Evolutionary conservation across 1,140 invertebrate genomes (phyloP).

Genomic region (Hyphantria cunea): DNA sequence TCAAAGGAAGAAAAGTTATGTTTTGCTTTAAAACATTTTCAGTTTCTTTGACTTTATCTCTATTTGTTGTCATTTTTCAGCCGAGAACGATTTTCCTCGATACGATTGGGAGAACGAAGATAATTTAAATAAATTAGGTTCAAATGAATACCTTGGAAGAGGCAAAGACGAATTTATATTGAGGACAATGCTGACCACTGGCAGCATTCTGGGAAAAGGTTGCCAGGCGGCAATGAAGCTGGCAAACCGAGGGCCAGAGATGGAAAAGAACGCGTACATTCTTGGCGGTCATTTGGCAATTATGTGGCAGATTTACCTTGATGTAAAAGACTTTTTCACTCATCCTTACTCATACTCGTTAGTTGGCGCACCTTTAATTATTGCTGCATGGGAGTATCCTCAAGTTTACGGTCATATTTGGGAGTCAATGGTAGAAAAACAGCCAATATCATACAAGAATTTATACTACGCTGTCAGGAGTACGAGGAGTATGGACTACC

Average conservation of each 20-base stretch:
- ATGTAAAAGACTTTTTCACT: slow-evolving; percentile 80
- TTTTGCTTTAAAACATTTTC: no score
- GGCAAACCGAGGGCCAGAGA: slow-evolving; percentile 84
- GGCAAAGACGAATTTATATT: slow-evolving; percentile 90
- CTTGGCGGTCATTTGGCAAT: slow-evolving; percentile 93
- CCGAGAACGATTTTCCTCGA: slow-evolving; percentile 41
- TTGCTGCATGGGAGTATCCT: slow-evolving; percentile 88
- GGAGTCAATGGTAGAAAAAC: slow-evolving; percentile 59
- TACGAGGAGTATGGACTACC: slow-evolving; percentile 67
- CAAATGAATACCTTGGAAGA: slow-evolving; percentile 81
- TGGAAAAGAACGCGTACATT: slow-evolving; percentile 87
- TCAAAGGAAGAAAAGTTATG: no score
- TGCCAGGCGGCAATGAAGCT: slow-evolving; percentile 91
- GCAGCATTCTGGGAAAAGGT: slow-evolving; percentile 90
- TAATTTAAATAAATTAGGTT: slow-evolving; percentile 62
- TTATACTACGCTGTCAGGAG: slow-evolving; percentile 64
- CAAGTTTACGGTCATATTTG: slow-evolving; percentile 82
- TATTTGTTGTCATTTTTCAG: slow-evolving; percentile 37
- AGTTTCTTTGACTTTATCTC: no score
- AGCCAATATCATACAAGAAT: slow-evolving; percentile 58
- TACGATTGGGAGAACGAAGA: slow-evolving; percentile 69
- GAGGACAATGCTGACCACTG: slow-evolving; percentile 88
- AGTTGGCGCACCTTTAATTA: slow-evolving; percentile 89
- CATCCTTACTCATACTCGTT: slow-evolving; percentile 83
- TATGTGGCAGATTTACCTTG: slow-evolving; percentile 87